phyloP scores from a whole-genome alignment of 2,888 invertebrate species.

The Hydraecia micacea region DNA sequence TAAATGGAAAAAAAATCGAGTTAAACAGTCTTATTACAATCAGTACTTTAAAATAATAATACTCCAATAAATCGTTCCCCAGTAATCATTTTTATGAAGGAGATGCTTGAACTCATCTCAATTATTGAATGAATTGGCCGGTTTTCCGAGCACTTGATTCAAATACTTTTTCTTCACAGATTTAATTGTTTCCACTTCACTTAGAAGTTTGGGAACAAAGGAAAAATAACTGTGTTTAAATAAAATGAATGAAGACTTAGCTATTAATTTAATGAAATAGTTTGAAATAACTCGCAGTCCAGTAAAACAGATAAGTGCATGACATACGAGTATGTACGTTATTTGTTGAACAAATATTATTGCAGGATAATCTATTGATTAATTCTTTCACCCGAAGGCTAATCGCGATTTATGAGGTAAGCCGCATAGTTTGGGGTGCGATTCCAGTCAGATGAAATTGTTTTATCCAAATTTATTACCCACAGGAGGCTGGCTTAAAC shows the following conservation, averaged over 20 bases:
- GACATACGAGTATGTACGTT: not conserved
- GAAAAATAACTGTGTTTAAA: constrained; percentile 30
- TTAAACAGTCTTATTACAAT: not conserved
- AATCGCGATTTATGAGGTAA: constrained; percentile 85
- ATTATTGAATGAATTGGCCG: constrained; percentile 47
- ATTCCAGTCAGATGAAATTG: constrained; percentile 85
- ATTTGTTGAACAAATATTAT: constrained; percentile 76
- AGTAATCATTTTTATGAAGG: constrained; percentile 32
- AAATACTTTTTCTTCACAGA: constrained; percentile 59
- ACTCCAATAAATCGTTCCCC: not conserved
- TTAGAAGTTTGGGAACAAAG: constrained; percentile 49
- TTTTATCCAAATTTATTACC: constrained; percentile 87
- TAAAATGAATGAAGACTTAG: constrained; percentile 35
- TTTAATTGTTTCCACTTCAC: constrained; percentile 59
- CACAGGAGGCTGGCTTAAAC: constrained; percentile 81
- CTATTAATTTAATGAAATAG: constrained; percentile 33
- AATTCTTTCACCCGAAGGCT: constrained; percentile 81
- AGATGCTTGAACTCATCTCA: constrained; percentile 43
- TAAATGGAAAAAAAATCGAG: not conserved
- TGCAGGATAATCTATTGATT: constrained; percentile 82
- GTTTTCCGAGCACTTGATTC: constrained; percentile 60
- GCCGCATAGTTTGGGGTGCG: constrained; percentile 84
- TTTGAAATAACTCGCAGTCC: constrained; percentile 29
- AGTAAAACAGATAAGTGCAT: constrained; percentile 28
- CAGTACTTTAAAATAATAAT: constrained; percentile 11